Base-by-base conservation (phyloP, 2,113 vertebrate species). In the Myotis brandtii region DNA sequence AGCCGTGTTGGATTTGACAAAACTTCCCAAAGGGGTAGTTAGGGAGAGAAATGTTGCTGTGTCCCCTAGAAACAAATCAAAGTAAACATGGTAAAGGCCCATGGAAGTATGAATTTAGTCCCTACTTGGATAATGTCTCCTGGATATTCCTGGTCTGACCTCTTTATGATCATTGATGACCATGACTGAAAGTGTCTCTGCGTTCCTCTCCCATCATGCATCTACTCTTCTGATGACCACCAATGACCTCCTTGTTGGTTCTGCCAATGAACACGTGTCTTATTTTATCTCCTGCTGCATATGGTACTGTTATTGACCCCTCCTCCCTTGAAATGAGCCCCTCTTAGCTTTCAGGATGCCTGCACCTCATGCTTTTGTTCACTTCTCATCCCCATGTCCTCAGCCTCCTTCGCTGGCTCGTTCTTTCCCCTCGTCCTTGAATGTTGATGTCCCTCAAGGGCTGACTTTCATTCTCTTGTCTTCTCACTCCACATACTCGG, bases 1-100 rank as follows among this genome's bases (percentile, higher is more conserved):
- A 94, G 72, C 76, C 59, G 25, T 52, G 3, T 85, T 93, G 75
- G 79, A 96, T 59, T 88, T 66, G 72, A 32, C 25, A 86, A 76
- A 83, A 43, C 20, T 27, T 80, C 32, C n/a, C 30, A 37, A 43
- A 73, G 32, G 23, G 27, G 20, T 30, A 21, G 6, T 30, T 79
- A 9, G 34, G 50, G 52, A 6, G 23, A 88, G 52, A 56, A 88
- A 48, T 34, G 16, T 92, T 32, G 10, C 64, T 0, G 0, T 66
- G 40, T 46, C 34, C 48, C 46, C 73, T 84, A 30, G 52, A 94
- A 96, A 86, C 14, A 77, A 37, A 62, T 94, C 46, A 34, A 72
- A 62, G 48, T 6, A 6, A 95, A 69, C 34, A n/a, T 37, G 46
- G 72, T 25, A 17, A 83, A 83, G 82, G 76, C 34, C 23, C 25